Percentiles rank a stretch among this genome's conserved stretches.
Conservation (phyloP, 2,113 vertebrate species). For the Clinocottus analis region DNA sequence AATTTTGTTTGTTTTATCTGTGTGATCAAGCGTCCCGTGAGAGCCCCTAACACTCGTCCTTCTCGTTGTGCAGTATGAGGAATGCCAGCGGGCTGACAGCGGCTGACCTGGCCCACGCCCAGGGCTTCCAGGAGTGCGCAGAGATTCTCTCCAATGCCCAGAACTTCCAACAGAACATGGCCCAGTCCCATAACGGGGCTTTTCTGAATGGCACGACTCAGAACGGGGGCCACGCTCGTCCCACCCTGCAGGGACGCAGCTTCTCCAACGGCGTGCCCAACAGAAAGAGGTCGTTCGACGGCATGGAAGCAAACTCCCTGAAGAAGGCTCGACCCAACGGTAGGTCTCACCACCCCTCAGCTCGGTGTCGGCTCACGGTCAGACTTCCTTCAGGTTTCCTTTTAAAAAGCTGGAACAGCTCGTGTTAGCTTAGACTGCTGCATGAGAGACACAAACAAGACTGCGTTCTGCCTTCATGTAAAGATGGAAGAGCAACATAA, state of each 20-base stretch:
- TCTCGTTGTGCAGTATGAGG: conserved; percentile 95
- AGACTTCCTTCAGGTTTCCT: neutral
- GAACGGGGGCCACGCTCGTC: conserved; percentile 87
- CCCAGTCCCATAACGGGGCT: conserved; percentile 79
- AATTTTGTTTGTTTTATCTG: conserved; percentile 43
- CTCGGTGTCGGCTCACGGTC: no score
- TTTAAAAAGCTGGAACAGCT: neutral
- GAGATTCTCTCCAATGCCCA: conserved; percentile 96
- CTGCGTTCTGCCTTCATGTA: neutral
- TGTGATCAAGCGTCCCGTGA: conserved; percentile 46
- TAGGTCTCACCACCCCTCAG: no score
- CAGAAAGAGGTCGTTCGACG: conserved; percentile 95
- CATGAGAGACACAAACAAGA: neutral
- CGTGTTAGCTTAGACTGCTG: neutral
- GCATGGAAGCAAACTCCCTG: conserved; percentile 84
- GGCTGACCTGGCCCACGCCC: conserved; percentile 97
- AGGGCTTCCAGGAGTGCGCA: conserved; percentile 96
- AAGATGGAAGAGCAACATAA: neutral
- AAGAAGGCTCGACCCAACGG: conserved; percentile 94
- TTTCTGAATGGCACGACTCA: conserved; percentile 86
- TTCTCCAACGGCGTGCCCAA: conserved; percentile 85
- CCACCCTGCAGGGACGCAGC: conserved; percentile 82
- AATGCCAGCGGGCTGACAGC: conserved; percentile 99
- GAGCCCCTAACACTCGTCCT: conserved; percentile 85
- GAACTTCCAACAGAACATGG: conserved; percentile 87